These are phyloP conservation scores for Silurus meridionalis DNA, from an alignment of 2,113 vertebrate genomes.

Conservation along the genomic window DNA sequence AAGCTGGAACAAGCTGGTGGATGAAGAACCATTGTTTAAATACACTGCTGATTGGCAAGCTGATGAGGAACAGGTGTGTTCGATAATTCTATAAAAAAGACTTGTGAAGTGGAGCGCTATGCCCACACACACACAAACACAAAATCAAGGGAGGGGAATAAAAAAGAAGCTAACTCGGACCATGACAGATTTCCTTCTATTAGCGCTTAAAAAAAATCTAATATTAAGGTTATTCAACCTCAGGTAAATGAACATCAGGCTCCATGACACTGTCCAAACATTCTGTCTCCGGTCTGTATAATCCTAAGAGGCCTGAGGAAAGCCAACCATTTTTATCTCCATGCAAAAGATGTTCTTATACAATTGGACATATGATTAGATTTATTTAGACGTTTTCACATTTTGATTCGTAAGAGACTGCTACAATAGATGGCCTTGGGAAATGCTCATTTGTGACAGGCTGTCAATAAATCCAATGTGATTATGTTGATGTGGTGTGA, in stretches of 20 bases:
- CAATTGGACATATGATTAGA: slow-evolving; percentile 48
- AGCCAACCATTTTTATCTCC: slow-evolving; percentile 10
- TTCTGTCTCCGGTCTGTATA: neutral
- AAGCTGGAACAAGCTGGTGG: no score
- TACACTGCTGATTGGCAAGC: no score
- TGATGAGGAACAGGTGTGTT: no score
- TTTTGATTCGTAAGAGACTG: slow-evolving; percentile 52
- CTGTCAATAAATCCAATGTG: slow-evolving; percentile 55
- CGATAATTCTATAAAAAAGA: no score
- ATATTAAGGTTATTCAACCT: slow-evolving; percentile 16
- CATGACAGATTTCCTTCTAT: neutral
- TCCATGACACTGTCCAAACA: slow-evolving; percentile 22
- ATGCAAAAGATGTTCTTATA: slow-evolving; percentile 24
- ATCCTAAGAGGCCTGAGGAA: slow-evolving; percentile 9
- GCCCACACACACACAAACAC: no score
- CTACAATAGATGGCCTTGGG: slow-evolving; percentile 34
- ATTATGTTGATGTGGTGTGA: slow-evolving; percentile 54
- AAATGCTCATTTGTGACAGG: slow-evolving; percentile 53
- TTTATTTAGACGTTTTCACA: slow-evolving; percentile 51
- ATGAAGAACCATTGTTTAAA: no score
- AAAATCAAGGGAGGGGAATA: no score
- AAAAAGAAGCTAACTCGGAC: no score
- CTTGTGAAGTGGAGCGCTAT: no score
- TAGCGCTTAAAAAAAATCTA: neutral
- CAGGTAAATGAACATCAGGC: slow-evolving; percentile 15